These are phyloP conservation scores for Latrodectus geometricus DNA, from an alignment of 1,140 invertebrate species.

Conservation along the genomic window DNA sequence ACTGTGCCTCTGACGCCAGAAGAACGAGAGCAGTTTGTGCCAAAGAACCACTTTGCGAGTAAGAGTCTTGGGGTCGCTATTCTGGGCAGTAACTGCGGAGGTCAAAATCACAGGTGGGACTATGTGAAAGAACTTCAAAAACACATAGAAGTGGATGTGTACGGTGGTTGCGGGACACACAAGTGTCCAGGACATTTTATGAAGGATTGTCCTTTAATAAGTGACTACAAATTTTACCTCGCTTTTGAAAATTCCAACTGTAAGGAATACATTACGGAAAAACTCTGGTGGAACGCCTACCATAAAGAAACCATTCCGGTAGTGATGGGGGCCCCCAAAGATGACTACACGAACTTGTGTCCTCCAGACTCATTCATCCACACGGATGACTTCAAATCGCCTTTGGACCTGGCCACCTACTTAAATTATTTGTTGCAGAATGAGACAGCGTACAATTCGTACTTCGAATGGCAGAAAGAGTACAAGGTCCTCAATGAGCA, in stretches of 20 bases:
- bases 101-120: conserved; percentile 72
- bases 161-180: conserved; percentile 60
- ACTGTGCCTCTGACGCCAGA: conserved; percentile 6
- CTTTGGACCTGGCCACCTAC: conserved; percentile 67
- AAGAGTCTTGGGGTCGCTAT: conserved; percentile 70
- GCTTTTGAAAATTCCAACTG: conserved; percentile 71
- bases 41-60: conserved; percentile 71
- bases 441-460: conserved; percentile 64
- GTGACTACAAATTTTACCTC: conserved; percentile 66
- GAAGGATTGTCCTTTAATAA: conserved; percentile 54
- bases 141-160: conserved; percentile 54
- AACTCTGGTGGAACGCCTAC: conserved; percentile 72
- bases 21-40: neutral
- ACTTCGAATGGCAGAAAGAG: conserved; percentile 54
- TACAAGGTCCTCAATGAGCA: conserved; percentile 73
- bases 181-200: conserved; percentile 62
- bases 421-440: conserved; percentile 64
- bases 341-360: conserved; percentile 67
- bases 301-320: conserved; percentile 70
- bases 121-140: conserved; percentile 68
- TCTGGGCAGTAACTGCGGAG: conserved; percentile 76
- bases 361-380: conserved; percentile 69
- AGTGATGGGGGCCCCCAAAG: conserved; percentile 70
- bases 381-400: conserved; percentile 67
- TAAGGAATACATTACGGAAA: conserved; percentile 72